Base-by-base conservation (phyloP, 2,113 vertebrate genomes). In the Rostratula benghalensis region DNA sequence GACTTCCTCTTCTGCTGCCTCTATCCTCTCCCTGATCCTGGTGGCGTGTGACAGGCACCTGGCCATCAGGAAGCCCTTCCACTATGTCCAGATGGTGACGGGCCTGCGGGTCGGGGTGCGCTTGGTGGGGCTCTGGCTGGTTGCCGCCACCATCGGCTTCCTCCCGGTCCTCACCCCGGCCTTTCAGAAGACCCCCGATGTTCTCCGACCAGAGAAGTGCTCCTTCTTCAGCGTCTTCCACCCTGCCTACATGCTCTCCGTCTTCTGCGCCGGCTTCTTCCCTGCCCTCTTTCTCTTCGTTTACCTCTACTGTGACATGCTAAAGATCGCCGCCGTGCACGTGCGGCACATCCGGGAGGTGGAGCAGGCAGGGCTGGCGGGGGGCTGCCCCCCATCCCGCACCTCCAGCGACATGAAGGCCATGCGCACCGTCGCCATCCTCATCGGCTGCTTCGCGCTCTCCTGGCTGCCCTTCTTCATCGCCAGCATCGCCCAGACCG, bases 231-330 rank as follows among this genome's bases (percentile, higher is more conserved):
- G 97, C 0, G 97, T 99, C 83, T 98, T 99, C 73, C 94, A 98
- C 11, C 98, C 98, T 1, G 84, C 90, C 48, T 98, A 98, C 93
- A 97, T 98, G 92, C 97, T 99, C 71, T 88, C 97, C 3, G 16
- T 99, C 46, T 98, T 98, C 97, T 98, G 98, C 7, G 4, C 78
- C 0, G 97, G 98, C 87, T 99, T 99, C 97, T 98, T 99, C 97
- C 99, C 99, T 0, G 93, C 97, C 4, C 97, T 99, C 48, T 97
- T 97, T 3, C 87, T 98, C 67, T 99, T 99, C 79, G 59, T 99
- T 85, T 99, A 98, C 95, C 98, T 99, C 94, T 99, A 99, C 97
- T 98, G 99, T 4, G 98, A 99, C 98, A 99, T 99, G 97, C 98
- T 99, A 91, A 99, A 99, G 91, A 98, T 99, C 0, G 99, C 99